Base-by-base conservation (phyloP, 2,113 vertebrate species). In the Embiotoca jacksoni region DNA sequence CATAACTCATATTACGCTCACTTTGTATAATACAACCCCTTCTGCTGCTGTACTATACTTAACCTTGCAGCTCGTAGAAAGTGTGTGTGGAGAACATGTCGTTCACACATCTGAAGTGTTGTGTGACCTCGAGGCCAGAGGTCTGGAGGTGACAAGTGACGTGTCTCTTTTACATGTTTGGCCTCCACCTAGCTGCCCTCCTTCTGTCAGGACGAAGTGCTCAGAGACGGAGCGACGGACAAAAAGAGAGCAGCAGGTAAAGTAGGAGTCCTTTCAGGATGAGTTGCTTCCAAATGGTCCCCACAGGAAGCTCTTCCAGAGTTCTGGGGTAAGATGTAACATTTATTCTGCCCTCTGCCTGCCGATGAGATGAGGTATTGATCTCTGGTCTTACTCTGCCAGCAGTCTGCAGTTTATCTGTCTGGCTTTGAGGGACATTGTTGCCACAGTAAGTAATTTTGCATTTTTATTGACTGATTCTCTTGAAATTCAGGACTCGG, bases 41-140 rank as follows among this genome's bases (percentile, higher is more conserved):
- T 23, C 23, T 23, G 23, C 23, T 23, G 23, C 23, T 23, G 23
- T 23, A 23, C 23, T 23, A 23, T 23, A 13, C 47, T 65, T 66
- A 71, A 71, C 68, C 76, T 74, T 16, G 72, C 35, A 30, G 6
- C 41, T 14, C 35, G 1, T 33, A 54, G 23, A 44, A 16, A 16
- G 0, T 31, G 57, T 35, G 50, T 47, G 49, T 1, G 57, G 14
- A 33, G 67, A 80, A 47, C 50, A 66, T 7, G 16, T 59, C 36
- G 11, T 75, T 83, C 71, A 74, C 81, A 86, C 75, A 64, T 86
- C 68, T 0, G 69, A 82, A 78, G 83, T 86, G 83, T 35, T 39
- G 47, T 59, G 41, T 57, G 80, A 85, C 35, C 72, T 72, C 0
- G 14, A 16, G 71, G 81, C 50, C 36, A 23, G 39, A 56, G 54